Conservation (phyloP, 2,113 vertebrate genomes). For the Malaclemys terrapin region DNA sequence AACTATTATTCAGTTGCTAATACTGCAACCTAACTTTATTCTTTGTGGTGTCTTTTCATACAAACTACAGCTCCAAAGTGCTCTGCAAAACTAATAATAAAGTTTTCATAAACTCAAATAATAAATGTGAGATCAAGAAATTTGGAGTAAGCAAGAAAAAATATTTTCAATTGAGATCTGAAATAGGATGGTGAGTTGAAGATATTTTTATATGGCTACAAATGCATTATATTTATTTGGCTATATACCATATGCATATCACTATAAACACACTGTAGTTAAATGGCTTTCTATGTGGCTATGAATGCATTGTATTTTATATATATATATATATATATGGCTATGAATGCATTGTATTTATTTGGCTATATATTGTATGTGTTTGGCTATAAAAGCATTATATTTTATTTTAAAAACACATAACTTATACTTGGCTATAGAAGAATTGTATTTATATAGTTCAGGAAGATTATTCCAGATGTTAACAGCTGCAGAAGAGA, state of each 20-base stretch:
- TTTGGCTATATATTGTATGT: neutral
- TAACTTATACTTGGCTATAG: neutral
- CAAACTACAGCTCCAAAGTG: neutral
- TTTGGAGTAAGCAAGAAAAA: conserved; percentile 1
- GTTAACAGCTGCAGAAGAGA: neutral
- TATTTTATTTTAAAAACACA: neutral
- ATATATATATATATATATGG: neutral
- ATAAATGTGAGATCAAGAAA: conserved; percentile 3
- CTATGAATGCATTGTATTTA: neutral
- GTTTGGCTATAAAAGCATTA: neutral
- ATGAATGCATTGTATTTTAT: conserved; percentile 19
- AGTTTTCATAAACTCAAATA: neutral
- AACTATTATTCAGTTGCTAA: neutral
- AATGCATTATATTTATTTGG: conserved; percentile 7
- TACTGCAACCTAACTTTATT: neutral
- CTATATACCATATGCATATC: conserved; percentile 13
- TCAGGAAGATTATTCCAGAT: neutral
- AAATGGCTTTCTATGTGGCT: conserved; percentile 38
- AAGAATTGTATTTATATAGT: neutral
- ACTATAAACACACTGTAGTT: conserved; percentile 45
- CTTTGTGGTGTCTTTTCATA: neutral
- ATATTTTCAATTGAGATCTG: conserved; percentile 55
- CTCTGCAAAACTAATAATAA: conserved; percentile 21
- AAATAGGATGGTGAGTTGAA: conserved; percentile 46
- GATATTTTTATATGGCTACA: conserved; percentile 33